Conservation (phyloP, 1,140 invertebrate genomes). For the Paraescarpia echinospica region DNA sequence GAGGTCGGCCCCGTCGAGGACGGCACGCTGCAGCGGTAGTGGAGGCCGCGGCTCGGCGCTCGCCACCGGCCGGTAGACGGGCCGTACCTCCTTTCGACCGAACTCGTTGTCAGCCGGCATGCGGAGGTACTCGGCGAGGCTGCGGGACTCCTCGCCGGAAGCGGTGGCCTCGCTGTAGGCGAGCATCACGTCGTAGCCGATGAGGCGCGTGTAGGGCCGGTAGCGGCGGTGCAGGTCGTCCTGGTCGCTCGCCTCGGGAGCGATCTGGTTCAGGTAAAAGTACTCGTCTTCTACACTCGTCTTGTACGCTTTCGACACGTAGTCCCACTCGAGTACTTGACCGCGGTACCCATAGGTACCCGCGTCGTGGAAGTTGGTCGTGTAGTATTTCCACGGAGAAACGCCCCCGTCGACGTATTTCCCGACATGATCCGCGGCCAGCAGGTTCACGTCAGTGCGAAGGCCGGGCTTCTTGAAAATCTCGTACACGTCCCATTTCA, state of each 20-base stretch:
- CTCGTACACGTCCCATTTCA: conserved; percentile 31
- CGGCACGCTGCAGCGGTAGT: background rate
- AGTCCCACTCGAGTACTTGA: conserved; percentile 28
- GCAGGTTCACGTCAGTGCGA: conserved; percentile 23
- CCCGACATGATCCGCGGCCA: background rate
- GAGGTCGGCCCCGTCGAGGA: conserved; percentile 15
- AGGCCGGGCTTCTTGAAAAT: conserved; percentile 28
- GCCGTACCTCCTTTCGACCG: conserved; percentile 14
- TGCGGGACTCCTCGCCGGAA: too few relatives aligned
- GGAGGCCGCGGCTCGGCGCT: background rate
- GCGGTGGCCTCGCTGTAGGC: background rate
- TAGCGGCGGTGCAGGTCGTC: conserved; percentile 29
- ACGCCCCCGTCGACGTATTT: conserved; percentile 8
- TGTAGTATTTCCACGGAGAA: conserved; percentile 26
- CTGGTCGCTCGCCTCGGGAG: background rate
- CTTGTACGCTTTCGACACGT: conserved; percentile 17
- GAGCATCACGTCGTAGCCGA: conserved; percentile 18
- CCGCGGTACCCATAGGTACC: conserved; percentile 28
- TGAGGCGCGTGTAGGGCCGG: conserved; percentile 20
- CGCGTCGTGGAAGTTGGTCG: conserved; percentile 17
- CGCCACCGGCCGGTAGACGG: conserved; percentile 25
- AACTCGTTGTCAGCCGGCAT: background rate
- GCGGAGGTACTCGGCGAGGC: background rate
- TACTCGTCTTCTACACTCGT: conserved; percentile 22
- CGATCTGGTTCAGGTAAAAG: conserved; percentile 19